Percentiles rank a stretch among this genome's conserved stretches.
Evolutionary conservation across 2,797 vertebrate species (phyloP).

Genomic region (Geotrypetes seraphini): DNA sequence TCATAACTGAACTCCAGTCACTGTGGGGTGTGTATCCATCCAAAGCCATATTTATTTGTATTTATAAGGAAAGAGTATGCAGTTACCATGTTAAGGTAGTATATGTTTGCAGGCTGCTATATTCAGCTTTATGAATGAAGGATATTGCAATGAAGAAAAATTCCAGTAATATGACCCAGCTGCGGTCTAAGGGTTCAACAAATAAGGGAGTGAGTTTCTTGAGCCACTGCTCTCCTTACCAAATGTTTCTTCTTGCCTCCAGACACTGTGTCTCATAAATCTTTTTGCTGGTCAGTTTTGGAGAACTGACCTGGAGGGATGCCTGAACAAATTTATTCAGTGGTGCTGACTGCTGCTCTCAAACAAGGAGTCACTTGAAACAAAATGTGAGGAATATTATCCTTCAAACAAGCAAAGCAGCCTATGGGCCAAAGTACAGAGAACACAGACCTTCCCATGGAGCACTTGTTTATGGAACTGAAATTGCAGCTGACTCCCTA

Average conservation of each 20-base stretch:
- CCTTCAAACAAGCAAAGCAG: slow-evolving; percentile 9
- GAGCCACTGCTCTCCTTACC: slow-evolving; percentile 21
- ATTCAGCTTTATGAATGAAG: slow-evolving; percentile 17
- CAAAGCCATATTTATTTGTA: background rate
- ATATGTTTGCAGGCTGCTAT: background rate
- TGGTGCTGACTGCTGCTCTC: background rate
- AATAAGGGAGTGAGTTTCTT: slow-evolving; percentile 21
- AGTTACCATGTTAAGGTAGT: background rate
- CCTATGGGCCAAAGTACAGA: background rate
- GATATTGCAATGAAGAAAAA: slow-evolving; percentile 6
- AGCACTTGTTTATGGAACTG: slow-evolving; percentile 9
- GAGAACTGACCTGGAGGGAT: slow-evolving; percentile 8
- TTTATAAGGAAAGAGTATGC: fast-evolving
- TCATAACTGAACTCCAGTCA: too few species aligned
- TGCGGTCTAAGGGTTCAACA: slow-evolving; percentile 9
- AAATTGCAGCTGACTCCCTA: background rate
- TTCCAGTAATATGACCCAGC: slow-evolving; percentile 9
- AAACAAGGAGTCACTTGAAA: slow-evolving; percentile 37
- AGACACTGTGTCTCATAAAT: slow-evolving; percentile 35
- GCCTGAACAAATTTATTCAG: slow-evolving; percentile 11
- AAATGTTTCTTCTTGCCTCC: slow-evolving; percentile 38
- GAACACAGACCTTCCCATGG: slow-evolving; percentile 10
- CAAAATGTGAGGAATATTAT: background rate
- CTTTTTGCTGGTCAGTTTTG: slow-evolving; percentile 12
- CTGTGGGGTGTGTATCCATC: too few species aligned